Evolutionary conservation across 2,113 vertebrate genomes (phyloP), one percentile per base, ranked within the genome.

Genomic region (Balaenoptera acutorostrata): DNA sequence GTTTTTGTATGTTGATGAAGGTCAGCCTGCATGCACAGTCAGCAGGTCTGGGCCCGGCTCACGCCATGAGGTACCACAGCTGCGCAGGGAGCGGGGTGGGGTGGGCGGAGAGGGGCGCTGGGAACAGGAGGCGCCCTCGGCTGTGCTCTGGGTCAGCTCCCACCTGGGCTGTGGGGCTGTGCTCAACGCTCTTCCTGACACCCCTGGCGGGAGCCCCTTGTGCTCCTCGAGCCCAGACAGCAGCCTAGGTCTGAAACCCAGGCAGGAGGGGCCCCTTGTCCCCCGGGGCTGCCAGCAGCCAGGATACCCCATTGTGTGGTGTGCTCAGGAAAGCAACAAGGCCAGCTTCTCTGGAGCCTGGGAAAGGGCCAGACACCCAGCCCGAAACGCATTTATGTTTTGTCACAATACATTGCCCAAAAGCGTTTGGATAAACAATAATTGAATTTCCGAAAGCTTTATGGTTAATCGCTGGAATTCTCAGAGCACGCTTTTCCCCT

Each of bases 381-480:
- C 97, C 97, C 74, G 69, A 49, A 57, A 55, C 29, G 9, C 92
- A 69, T 94, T 97, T 94, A 29, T 93, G 12, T 96, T 94, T 97
- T 96, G 27, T 93, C 98, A 78, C n/a, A 74, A 11, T 95, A 81
- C 10, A 15, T 80, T 95, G 77, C 64, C 96, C 77, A 81, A 52
- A 96, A 98, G 44, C 84, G 81, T 94, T 96, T 98, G 92, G 84
- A 80, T 87, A 84, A 95, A 96, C 97, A 98, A 93, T 97, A 96
- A 97, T 97, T 97, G 88, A 95, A 95, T 97, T 98, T 98, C 96
- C 9, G 20, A 80, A 93, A 90, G 89, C 89, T 97, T 96, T 95
- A 74, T 98, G 74, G 77, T 97, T 98, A 97, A 97, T 98, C 41
- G 33, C 93, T 96, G 59, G 97, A 97, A 96, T 97, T 96, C 96